phyloP scores from a whole-genome alignment of 2,888 invertebrate genomes.

The Polia nebulosa region DNA sequence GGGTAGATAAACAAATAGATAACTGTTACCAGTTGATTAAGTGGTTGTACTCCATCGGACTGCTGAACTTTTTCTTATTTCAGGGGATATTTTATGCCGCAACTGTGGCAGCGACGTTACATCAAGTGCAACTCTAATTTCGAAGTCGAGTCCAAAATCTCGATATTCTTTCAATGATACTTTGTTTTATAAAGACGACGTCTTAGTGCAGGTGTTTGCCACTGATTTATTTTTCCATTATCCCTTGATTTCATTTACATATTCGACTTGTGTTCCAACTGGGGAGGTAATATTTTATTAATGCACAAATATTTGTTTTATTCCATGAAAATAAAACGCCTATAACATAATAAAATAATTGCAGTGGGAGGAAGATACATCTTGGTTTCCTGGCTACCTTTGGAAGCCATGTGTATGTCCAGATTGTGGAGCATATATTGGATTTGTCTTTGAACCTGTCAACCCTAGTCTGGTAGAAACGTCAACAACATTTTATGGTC shows the following conservation, averaged over 20 bases:
- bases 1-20: slow-evolving; percentile 48
- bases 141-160: slow-evolving; percentile 72
- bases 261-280: slow-evolving; percentile 74
- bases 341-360: slow-evolving; percentile 62
- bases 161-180: slow-evolving; percentile 75
- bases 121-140: slow-evolving; percentile 70
- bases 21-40: slow-evolving; percentile 31
- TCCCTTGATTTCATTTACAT: slow-evolving; percentile 74
- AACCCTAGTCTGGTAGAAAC: slow-evolving; percentile 60
- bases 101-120: slow-evolving; percentile 77
- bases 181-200: slow-evolving; percentile 74
- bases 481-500: slow-evolving; percentile 74
- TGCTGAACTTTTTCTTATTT: slow-evolving; percentile 43
- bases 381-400: slow-evolving; percentile 91
- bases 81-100: slow-evolving; percentile 81
- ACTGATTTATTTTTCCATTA: slow-evolving; percentile 74
- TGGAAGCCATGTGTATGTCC: slow-evolving; percentile 91
- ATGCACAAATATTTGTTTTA: neutral
- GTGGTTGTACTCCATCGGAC: neutral
- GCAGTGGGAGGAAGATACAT: slow-evolving; percentile 89
- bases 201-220: slow-evolving; percentile 77
- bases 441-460: slow-evolving; percentile 90
- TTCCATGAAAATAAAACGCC: neutral
- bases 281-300: slow-evolving; percentile 76
- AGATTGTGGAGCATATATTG: slow-evolving; percentile 90